These are phyloP conservation scores for Sus scrofa DNA, from an alignment of 2,113 vertebrate species.

Conservation along the genomic window DNA sequence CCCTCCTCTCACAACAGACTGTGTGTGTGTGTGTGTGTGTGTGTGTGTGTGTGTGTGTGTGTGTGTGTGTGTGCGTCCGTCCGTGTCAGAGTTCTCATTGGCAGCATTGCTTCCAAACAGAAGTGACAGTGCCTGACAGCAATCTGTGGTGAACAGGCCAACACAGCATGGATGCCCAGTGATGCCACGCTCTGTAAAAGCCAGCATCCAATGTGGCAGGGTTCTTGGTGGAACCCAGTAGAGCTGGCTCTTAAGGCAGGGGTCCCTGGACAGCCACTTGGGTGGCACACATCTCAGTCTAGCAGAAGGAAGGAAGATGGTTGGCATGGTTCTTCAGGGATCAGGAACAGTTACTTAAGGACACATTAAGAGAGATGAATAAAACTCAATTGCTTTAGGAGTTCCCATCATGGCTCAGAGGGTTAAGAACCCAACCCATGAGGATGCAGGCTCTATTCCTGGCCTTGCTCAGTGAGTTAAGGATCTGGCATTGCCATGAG, in stretches of 20 bases:
- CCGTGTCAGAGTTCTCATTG: background rate
- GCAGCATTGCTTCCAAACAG: background rate
- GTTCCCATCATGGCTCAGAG: too few relatives aligned
- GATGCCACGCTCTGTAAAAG: accelerated
- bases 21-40: background rate
- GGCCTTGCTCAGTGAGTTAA: too few relatives aligned
- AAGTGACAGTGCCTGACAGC: background rate
- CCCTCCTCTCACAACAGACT: background rate
- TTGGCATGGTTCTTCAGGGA: background rate
- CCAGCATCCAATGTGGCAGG: background rate
- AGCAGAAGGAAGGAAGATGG: background rate
- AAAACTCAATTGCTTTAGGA: background rate
- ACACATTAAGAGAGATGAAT: background rate
- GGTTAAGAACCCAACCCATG: too few relatives aligned
- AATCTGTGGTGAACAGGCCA: background rate
- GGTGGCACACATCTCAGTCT: background rate
- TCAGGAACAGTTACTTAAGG: background rate
- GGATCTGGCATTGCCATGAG: too few relatives aligned
- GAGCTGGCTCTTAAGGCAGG: background rate
- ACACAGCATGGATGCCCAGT: too few relatives aligned
- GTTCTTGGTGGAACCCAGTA: accelerated
- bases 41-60: accelerated
- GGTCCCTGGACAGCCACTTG: too few relatives aligned
- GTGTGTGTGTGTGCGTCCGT: too few relatives aligned
- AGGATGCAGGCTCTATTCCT: too few relatives aligned